phyloP scores from a whole-genome alignment of 2,888 invertebrate genomes.

The Cephus pulcher region DNA sequence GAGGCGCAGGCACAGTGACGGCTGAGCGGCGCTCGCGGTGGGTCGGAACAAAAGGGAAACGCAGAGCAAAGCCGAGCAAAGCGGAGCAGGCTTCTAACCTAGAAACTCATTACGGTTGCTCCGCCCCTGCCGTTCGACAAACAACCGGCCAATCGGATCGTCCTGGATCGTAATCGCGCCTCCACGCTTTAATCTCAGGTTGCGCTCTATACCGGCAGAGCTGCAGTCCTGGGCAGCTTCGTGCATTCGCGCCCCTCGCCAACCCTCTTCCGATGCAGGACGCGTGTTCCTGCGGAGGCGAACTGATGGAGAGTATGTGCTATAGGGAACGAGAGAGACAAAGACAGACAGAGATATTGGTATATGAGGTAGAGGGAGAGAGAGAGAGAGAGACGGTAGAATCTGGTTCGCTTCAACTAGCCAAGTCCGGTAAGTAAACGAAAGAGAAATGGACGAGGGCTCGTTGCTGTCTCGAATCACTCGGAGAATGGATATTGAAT shows the following conservation, averaged over 20 bases:
- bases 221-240: neutral
- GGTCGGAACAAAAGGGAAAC: slow-evolving; percentile 14
- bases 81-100: slow-evolving; percentile 49
- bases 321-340: neutral
- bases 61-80: slow-evolving; percentile 22
- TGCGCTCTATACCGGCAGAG: neutral
- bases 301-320: neutral
- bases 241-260: neutral
- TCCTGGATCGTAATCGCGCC: slow-evolving; percentile 60
- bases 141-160: slow-evolving; percentile 61
- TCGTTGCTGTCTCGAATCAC: slow-evolving; percentile 43
- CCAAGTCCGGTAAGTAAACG: slow-evolving; percentile 42
- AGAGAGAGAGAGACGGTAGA: neutral
- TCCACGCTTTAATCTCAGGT: slow-evolving; percentile 62
- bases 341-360: neutral
- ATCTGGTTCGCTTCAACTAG: neutral
- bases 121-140: slow-evolving; percentile 63
- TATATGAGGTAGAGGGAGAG: neutral
- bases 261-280: neutral
- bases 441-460: slow-evolving; percentile 45
- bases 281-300: neutral
- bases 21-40: neutral
- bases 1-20: neutral
- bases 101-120: slow-evolving; percentile 65
- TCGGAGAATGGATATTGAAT: slow-evolving; percentile 49